Conservation (phyloP, 2,888 invertebrate species). For the Desoria tigrina region DNA sequence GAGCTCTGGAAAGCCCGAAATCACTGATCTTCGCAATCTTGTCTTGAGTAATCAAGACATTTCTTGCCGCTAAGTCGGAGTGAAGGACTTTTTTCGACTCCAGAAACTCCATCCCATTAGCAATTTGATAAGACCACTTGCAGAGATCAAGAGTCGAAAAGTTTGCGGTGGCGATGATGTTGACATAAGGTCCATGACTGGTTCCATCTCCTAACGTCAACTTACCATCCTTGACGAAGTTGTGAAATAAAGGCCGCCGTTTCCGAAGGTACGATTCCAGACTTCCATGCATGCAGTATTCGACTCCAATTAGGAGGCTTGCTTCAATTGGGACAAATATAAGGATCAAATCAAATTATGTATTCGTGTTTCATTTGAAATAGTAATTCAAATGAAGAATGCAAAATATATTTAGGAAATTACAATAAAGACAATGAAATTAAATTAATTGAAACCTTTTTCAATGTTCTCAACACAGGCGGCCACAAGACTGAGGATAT, state of each 20-base stretch:
- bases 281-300: constrained; percentile 33
- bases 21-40: constrained; percentile 36
- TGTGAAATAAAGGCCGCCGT: constrained; percentile 26
- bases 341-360: too few relatives aligned
- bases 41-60: constrained; percentile 30
- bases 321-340: too few relatives aligned
- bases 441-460: constrained; percentile 32
- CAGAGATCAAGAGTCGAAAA: constrained; percentile 34
- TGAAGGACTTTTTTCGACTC: constrained; percentile 37
- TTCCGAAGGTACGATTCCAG: constrained; percentile 33
- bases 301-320: constrained; percentile 32
- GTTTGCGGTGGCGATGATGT: constrained; percentile 26
- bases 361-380: too few relatives aligned
- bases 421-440: too few relatives aligned
- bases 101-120: constrained; percentile 37
- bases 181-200: constrained; percentile 13
- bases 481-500: constrained; percentile 28
- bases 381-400: too few relatives aligned
- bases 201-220: neutral
- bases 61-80: constrained; percentile 35
- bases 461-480: constrained; percentile 32
- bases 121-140: constrained; percentile 28
- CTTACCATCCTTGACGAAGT: constrained; percentile 23
- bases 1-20: constrained; percentile 34
- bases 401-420: too few relatives aligned